Base-by-base conservation (phyloP, 2,888 invertebrate genomes). In the Drosophila gaucha region DNA sequence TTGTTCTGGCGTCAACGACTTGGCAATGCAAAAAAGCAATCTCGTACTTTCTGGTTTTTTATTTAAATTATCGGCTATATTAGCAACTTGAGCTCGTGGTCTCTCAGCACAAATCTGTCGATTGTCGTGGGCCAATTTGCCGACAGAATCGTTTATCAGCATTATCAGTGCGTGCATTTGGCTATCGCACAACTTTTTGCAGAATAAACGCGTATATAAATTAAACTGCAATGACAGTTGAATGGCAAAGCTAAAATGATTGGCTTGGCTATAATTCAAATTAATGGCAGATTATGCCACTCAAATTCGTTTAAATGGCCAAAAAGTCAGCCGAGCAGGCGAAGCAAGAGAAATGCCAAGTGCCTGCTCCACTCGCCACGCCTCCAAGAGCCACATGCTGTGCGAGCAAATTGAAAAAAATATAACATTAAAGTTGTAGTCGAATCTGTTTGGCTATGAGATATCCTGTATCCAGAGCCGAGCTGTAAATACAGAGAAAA, bases 271-370 rank as follows among this genome's bases (percentile, higher is more conserved):
- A 87, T 84, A 87, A 87, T 84, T 84, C 88, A 87, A 86, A 84
- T 84, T 87, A 87, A 84, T 84, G 80, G 84, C 86, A 78, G 83
- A 83, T 84, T 86, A 84, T 84, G 82, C 80, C 85, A 78, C 77
- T 86, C 84, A 84, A 80, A 74, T 44, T 72, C 69, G 60, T 72
- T 86, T 86, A 77, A 80, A 86, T 84, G 75, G 78, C 86, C 77
- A 83, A 76, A 78, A 85, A 85, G 65, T 68, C 80, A 83, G 62
- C 49, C 64, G 58, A 70, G 49, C 77, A 60, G 68, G 41, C 59
- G 63, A 41, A 56, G 41, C 60, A 18, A 56, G 62, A 62, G 60
- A 50, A 67, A 52, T 68, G 80, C 82, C 86, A 82, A 84, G 58
- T 43, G 66, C 35, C 35, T 30, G 12, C 30, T 26, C 12, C 33